Evolutionary conservation across 2,797 vertebrate species (phyloP), one percentile per base, ranked within the genome.

Genomic region (Jordanella pulchra): DNA sequence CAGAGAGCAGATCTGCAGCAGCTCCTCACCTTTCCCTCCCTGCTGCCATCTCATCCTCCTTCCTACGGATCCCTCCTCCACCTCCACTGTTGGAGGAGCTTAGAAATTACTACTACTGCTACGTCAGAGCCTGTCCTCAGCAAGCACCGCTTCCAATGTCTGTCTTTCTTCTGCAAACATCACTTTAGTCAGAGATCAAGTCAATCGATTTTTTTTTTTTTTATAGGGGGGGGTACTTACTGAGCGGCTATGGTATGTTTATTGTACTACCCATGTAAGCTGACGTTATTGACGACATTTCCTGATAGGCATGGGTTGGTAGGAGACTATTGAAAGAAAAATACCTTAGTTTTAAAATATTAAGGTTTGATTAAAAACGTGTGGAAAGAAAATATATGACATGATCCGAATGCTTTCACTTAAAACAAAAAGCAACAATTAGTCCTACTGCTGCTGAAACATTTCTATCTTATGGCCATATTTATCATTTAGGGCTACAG

Each of bases 101-200:
- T 88, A 80, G 69, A 73, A 85, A 78, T 75, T 77, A 86, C 84
- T 86, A 91, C 90, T 93, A 93, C 93, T 93, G 88, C 93, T 93
- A 92, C 84, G 84, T 91, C 94, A 89, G 93, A 92, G 84, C 90
- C 86, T 91, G 89, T 93, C 90, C 88, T 92, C 92, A 77, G 78
- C 87, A 90, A 83, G 81, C 87, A 85, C 86, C 84, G 81, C 82
- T 86, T 86, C 87, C 78, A 79, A 84, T 77, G 78, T 72, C 82
- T 84, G 27, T 83, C 77, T 77, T 85, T 86, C 85, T 92, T 92
- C 92, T 93, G 92, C 93, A 93, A 92, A 87, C 89, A 93, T 94
- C 92, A 94, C 94, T 94, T 94, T 93, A 94, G 85, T 92, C 91
- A 82, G 90, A 92, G 82, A 90, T 81, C 73, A 92, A 91, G 87